A percentile compares a stretch with the other conserved stretches of the same genome.
Conservation (phyloP, 2,888 invertebrate genomes). For the Eristalinus aeneus region DNA sequence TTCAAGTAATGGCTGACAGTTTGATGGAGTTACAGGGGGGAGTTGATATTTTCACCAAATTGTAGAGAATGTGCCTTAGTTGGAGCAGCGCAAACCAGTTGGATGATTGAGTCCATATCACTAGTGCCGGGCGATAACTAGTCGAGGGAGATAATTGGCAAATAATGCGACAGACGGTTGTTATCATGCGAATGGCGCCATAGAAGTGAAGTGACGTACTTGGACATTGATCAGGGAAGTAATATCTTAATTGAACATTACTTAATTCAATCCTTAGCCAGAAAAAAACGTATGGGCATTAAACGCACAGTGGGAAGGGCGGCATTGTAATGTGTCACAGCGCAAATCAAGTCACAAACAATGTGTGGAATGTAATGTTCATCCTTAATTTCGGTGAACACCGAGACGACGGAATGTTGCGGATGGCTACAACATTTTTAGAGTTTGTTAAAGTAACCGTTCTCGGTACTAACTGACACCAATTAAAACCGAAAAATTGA, state of each 20-base stretch:
- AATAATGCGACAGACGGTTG: not conserved
- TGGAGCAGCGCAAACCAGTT: not conserved
- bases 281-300: not conserved
- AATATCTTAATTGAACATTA: not conserved
- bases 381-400: too few species aligned
- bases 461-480: too few species aligned
- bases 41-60: not conserved
- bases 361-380: too few species aligned
- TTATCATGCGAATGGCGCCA: not conserved
- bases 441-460: too few species aligned
- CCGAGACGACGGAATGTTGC: too few species aligned
- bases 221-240: not conserved
- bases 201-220: not conserved
- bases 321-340: too few species aligned
- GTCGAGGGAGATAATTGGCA: not conserved
- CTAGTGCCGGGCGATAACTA: not conserved
- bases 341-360: too few species aligned
- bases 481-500: too few species aligned
- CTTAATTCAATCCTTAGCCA: not conserved
- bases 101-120: not conserved
- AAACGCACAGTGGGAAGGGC: too few species aligned
- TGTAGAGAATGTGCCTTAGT: not conserved
- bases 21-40: too few species aligned
- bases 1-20: too few species aligned
- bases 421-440: too few species aligned